Evolutionary conservation across 2,888 invertebrate species (phyloP).

Genomic region (Podabrus alpinus): DNA sequence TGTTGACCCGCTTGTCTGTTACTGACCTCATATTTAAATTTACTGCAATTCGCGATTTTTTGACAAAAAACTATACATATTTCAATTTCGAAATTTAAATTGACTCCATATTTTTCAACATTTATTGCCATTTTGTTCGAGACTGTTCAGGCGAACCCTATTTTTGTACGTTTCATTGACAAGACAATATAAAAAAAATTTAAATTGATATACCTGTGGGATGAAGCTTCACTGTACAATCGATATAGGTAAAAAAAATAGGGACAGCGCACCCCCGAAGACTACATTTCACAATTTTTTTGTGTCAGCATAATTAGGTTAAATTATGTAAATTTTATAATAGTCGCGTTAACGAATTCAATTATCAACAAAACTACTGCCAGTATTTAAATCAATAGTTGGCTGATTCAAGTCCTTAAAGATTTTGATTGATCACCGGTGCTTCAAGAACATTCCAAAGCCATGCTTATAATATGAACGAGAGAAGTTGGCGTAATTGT

Average conservation of each 20-base stretch:
- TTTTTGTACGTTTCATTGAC: not conserved
- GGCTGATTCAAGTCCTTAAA: not conserved
- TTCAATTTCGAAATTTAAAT: not conserved
- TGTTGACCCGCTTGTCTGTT: not conserved
- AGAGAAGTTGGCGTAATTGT: not conserved
- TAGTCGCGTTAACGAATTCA: not conserved
- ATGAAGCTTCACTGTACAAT: not conserved
- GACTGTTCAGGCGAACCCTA: not conserved
- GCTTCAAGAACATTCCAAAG: not conserved
- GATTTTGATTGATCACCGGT: not conserved
- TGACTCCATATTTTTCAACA: not conserved
- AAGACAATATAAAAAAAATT: not conserved
- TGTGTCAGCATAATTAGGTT: not conserved
- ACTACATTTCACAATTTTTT: not conserved
- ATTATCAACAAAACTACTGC: not conserved
- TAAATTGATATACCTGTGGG: not conserved
- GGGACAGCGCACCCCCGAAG: not conserved
- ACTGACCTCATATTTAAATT: not conserved
- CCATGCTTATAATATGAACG: not conserved
- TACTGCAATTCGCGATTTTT: not conserved
- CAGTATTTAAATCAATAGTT: not conserved
- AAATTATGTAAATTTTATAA: not conserved
- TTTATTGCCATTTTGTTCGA: too few species aligned
- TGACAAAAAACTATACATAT: not conserved
- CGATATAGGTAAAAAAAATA: not conserved